Base-by-base conservation (phyloP, 2,113 vertebrate species). In the Condylura cristata region DNA sequence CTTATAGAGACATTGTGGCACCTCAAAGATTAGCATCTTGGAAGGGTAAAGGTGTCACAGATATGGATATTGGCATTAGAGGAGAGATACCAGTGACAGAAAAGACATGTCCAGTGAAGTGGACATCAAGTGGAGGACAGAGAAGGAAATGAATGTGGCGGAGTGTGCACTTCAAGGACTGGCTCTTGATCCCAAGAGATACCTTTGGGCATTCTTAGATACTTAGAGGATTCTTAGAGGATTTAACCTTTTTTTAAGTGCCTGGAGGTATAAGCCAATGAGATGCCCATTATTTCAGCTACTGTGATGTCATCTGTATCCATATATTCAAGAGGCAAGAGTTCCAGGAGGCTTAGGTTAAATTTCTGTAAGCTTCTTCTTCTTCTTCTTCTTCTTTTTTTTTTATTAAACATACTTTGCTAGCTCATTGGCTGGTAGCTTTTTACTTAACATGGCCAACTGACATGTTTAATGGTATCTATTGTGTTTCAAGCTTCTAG, bases 391-490 rank as follows among this genome's bases (percentile, higher is more conserved):
- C n/a, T n/a, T n/a, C n/a, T n/a, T n/a, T n/a, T 24, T 90, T 71
- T 70, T 48, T 48, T 48, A 8, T 12, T 22, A 22, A 22, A 22
- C 60, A 53, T 60, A 32, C 22, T 44, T 71, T n/a, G 48, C 63
- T 70, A 86, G 30, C 5, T 82, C 20, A 32, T 80, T 93, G 74
- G 34, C 28, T 86, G 70, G 44, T 37, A 37, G 65, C 48, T 1
- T n/a, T 30, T 84, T 81, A 72, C 65, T 87, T 80, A 87, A 76
- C 66, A 84, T 85, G 68, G 51, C 51, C 48, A 91, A 51, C 16
- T 24, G 34, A 90, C 28, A 82, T 44, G 8, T 85, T 84, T 60
- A 63, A 75, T 72, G 61, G 56, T 51, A 56, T 63, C 65, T 74
- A 56, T 46, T 80, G 71, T 74, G n/a, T 88, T 75, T 65, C 46